Percentiles rank a stretch among this genome's conserved stretches.
Conservation (phyloP, 2,888 invertebrate genomes). For the Macroteleia sp. region DNA sequence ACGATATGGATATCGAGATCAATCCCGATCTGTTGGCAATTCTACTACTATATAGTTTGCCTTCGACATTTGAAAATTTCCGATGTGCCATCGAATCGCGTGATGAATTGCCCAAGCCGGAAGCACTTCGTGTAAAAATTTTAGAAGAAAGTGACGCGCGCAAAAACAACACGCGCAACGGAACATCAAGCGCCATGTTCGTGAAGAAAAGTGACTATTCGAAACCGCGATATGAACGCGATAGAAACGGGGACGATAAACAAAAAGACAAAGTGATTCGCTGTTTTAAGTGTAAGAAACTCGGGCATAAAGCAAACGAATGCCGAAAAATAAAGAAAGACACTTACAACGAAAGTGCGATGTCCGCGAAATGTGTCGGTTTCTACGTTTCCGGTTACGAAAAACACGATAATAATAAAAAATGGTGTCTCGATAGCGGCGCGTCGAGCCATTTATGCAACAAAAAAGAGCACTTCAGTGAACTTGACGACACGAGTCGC, state of each 20-base stretch:
- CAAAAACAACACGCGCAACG: background rate
- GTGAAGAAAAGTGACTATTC: background rate
- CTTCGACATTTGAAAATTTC: background rate
- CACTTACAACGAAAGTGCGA: background rate
- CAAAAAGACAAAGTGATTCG: conserved; percentile 1
- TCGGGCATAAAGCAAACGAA: background rate
- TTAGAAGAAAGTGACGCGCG: background rate
- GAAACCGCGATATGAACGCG: background rate
- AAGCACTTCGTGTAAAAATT: background rate
- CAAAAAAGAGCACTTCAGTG: background rate
- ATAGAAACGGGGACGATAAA: background rate
- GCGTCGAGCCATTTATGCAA: conserved; percentile 14
- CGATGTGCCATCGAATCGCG: background rate
- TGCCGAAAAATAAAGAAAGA: background rate
- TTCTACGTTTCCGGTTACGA: background rate
- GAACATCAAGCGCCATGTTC: background rate
- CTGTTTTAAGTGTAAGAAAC: background rate
- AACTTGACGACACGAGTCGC: background rate
- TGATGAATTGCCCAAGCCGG: background rate
- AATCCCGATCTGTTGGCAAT: background rate
- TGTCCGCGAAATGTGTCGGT: background rate
- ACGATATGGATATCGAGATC: background rate
- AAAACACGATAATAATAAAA: background rate
- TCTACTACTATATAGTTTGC: background rate
- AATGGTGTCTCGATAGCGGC: conserved; percentile 19